Evolutionary conservation across 2,113 vertebrate species (phyloP).

Genomic region (Prietella phreatophila): DNA sequence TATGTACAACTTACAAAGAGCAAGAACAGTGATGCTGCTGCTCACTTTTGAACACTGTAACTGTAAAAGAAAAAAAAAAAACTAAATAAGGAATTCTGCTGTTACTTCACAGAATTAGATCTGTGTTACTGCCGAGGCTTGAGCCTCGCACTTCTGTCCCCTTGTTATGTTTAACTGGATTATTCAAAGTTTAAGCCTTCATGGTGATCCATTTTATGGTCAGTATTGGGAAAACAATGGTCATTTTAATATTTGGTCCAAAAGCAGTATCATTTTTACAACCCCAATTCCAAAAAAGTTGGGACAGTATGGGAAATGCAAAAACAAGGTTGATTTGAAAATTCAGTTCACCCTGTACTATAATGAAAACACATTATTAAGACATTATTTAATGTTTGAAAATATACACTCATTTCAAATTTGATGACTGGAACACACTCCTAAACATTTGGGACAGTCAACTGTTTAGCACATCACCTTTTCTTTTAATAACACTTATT

Average conservation of each 20-base stretch:
- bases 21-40: neutral
- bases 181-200: neutral
- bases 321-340: too few relatives aligned
- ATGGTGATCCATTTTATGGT: neutral
- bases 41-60: slow-evolving; percentile 21
- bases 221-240: slow-evolving; percentile 46
- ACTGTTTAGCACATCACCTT: too few relatives aligned
- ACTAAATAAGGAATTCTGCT: neutral
- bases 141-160: neutral
- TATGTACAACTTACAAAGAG: slow-evolving; percentile 7
- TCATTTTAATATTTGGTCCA: slow-evolving; percentile 38
- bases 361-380: too few relatives aligned
- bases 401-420: too few relatives aligned
- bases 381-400: too few relatives aligned
- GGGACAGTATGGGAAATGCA: too few relatives aligned
- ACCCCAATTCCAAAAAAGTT: too few relatives aligned
- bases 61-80: neutral
- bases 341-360: too few relatives aligned
- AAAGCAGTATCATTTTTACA: neutral
- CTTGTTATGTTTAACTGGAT: neutral
- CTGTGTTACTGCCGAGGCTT: neutral
- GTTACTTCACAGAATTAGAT: neutral
- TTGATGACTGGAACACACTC: too few relatives aligned
- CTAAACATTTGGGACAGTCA: too few relatives aligned
- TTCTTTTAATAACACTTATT: too few relatives aligned